phyloP scores from a whole-genome alignment of 2,113 vertebrate species.

The Conger conger region DNA sequence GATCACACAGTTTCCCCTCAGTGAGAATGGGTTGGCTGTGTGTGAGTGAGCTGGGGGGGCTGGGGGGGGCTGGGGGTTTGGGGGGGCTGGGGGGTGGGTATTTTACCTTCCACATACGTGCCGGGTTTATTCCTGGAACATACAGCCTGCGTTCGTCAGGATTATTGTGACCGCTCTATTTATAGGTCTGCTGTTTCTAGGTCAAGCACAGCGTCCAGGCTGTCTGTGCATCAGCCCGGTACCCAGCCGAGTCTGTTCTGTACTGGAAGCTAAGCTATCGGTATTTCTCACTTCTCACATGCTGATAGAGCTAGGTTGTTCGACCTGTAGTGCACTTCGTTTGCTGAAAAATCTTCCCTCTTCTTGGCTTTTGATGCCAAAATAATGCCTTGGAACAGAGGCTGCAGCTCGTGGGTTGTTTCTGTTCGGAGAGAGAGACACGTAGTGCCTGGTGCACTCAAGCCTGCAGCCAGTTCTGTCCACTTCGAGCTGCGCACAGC shows the following conservation, averaged over 20 bases:
- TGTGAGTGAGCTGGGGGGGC: too few species aligned
- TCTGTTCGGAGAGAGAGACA: background rate
- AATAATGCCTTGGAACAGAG: background rate
- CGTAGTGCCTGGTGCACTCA: too few species aligned
- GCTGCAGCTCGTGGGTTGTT: background rate
- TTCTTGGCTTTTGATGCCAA: background rate
- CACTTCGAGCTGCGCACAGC: too few species aligned
- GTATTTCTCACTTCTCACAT: background rate
- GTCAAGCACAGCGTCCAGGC: conserved; percentile 54
- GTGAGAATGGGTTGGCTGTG: too few species aligned
- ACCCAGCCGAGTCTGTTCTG: background rate
- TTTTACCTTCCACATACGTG: conserved; percentile 65
- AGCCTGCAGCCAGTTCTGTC: background rate
- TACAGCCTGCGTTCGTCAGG: conserved; percentile 62
- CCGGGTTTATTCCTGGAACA: conserved; percentile 61
- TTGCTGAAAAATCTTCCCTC: conserved; percentile 27
- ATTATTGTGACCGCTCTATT: conserved; percentile 68
- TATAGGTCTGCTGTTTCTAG: conserved; percentile 62
- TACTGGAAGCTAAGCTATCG: background rate
- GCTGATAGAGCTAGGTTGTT: background rate
- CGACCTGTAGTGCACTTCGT: conserved; percentile 22
- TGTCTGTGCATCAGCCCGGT: conserved; percentile 38
- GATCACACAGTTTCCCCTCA: too few species aligned
- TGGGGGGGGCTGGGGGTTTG: conserved; percentile 26
- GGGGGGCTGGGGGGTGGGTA: too few species aligned